These are phyloP conservation scores for Andrena cerasifolii DNA, from an alignment of 1,140 invertebrate species.

Conservation along the genomic window DNA sequence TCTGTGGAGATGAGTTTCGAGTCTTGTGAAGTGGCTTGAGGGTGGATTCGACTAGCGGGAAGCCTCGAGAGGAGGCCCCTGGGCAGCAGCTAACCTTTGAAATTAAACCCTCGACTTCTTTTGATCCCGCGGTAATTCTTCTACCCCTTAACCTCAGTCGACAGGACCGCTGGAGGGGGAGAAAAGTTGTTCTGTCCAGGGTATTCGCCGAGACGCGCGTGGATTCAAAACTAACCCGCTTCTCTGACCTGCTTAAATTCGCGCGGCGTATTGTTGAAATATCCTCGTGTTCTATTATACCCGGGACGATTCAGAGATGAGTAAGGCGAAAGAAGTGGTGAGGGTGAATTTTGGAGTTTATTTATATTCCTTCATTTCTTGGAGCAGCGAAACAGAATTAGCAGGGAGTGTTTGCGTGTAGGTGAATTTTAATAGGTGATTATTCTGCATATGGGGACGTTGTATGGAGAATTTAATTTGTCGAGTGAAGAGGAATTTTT, in stretches of 20 bases:
- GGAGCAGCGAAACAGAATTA: no score
- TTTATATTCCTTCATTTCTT: no score
- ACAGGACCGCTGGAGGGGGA: background rate
- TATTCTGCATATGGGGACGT: no score
- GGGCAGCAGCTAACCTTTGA: constrained; percentile 32
- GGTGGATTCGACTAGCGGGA: constrained; percentile 17
- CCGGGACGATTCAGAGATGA: no score
- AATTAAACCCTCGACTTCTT: constrained; percentile 39
- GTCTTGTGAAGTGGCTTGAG: constrained; percentile 22
- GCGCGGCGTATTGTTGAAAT: background rate
- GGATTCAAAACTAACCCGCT: background rate
- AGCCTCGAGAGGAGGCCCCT: constrained; percentile 8
- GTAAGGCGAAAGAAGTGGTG: no score
- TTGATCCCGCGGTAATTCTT: constrained; percentile 32
- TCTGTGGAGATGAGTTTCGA: constrained; percentile 24
- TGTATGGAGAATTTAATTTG: no score
- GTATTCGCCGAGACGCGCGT: constrained; percentile 4
- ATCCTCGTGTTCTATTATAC: no score
- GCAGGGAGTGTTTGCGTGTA: no score
- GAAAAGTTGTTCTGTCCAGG: background rate
- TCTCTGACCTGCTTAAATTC: background rate
- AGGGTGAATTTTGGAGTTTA: no score
- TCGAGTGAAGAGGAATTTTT: no score
- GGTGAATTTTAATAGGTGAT: no score
- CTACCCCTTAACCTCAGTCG: constrained; percentile 10